A percentile compares a stretch with the other conserved stretches of the same genome.
Conservation (phyloP, 2,888 invertebrate species). For the Agrotis segetum region DNA sequence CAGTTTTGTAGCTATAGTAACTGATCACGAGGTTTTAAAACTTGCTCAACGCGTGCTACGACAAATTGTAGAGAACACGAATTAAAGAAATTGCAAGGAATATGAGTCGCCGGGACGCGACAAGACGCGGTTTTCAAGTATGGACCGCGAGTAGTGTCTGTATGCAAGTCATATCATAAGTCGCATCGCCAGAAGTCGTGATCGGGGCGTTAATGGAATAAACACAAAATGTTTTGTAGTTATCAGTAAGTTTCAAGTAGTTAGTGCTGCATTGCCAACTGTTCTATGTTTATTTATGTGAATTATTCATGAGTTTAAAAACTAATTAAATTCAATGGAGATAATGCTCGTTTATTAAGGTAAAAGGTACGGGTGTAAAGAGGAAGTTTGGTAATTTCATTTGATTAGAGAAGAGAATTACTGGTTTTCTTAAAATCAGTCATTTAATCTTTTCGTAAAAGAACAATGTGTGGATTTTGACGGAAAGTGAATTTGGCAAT, state of each 20-base stretch:
- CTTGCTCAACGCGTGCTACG: not conserved
- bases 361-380: constrained; percentile 6
- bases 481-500: no score
- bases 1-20: not conserved
- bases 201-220: constrained; percentile 16
- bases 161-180: not conserved
- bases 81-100: not conserved
- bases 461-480: not conserved
- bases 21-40: not conserved
- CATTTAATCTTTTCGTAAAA: no score
- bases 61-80: not conserved
- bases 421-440: no score
- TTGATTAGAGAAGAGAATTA: not conserved
- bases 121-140: not conserved
- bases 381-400: constrained; percentile 4
- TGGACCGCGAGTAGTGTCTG: not conserved
- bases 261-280: constrained; percentile 45
- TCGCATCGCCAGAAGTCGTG: not conserved
- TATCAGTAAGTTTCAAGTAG: constrained; percentile 42
- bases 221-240: constrained; percentile 48
- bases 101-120: not conserved
- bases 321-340: constrained; percentile 52
- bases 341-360: constrained; percentile 32
- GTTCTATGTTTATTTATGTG: constrained; percentile 35
- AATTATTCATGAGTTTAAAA: constrained; percentile 62